phyloP scores from a whole-genome alignment of 2,888 invertebrate genomes.

The Arrhopalites spinosus region DNA sequence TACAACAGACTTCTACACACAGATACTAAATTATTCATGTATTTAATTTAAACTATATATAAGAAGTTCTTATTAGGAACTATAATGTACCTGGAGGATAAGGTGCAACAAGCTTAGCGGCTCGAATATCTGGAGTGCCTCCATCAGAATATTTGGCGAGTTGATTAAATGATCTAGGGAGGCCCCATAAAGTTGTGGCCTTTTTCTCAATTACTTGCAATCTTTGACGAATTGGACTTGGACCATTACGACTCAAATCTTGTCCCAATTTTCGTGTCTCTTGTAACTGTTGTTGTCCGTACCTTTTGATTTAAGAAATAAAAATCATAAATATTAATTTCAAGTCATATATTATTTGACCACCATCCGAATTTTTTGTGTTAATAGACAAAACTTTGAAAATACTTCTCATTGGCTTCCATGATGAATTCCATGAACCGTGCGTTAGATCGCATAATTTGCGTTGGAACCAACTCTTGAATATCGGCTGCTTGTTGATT shows the following conservation, averaged over 20 bases:
- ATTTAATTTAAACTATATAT: neutral
- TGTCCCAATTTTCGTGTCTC: conserved; percentile 42
- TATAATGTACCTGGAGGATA: conserved; percentile 45
- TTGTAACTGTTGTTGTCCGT: conserved; percentile 44
- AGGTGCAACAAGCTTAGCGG: conserved; percentile 42
- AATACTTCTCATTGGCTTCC: conserved; percentile 9
- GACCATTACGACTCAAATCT: conserved; percentile 15
- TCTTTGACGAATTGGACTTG: conserved; percentile 16
- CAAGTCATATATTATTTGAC: neutral
- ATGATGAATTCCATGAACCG: conserved; percentile 9
- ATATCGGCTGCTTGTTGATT: conserved; percentile 22
- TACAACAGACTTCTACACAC: neutral
- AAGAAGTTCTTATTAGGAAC: too few relatives aligned
- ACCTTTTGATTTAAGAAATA: conserved; percentile 14
- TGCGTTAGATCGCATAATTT: neutral
- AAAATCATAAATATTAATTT: neutral
- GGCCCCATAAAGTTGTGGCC: conserved; percentile 34
- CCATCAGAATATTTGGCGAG: conserved; percentile 37
- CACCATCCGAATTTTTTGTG: neutral
- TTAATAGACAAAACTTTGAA: neutral
- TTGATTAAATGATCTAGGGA: conserved; percentile 35
- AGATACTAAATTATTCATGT: neutral
- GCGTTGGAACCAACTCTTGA: conserved; percentile 13
- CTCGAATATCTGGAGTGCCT: conserved; percentile 28
- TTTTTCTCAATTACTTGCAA: conserved; percentile 29